Evolutionary conservation across 2,113 vertebrate genomes (phyloP).

Genomic region (Mastomys coucha): DNA sequence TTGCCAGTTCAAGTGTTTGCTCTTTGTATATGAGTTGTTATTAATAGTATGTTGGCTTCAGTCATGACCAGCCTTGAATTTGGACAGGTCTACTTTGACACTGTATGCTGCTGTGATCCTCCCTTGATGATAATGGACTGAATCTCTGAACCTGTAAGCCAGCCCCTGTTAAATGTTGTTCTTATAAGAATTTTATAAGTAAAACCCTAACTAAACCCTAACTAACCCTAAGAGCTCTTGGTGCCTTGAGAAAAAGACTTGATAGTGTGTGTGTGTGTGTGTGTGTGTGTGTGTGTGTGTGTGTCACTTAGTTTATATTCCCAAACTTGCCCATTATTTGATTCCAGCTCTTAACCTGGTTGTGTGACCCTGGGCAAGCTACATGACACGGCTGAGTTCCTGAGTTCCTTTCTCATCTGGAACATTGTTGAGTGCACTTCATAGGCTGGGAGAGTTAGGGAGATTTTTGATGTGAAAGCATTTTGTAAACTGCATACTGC

Average conservation of each 20-base stretch:
- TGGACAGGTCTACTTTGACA: not conserved
- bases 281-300: too few species aligned
- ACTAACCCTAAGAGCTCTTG: too few species aligned
- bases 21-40: not conserved
- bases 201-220: too few species aligned
- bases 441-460: not conserved
- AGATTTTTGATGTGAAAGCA: slow-evolving; percentile 74
- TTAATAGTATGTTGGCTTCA: not conserved
- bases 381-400: not conserved
- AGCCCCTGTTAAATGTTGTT: too few species aligned
- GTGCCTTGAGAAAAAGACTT: too few species aligned
- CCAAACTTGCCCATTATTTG: too few species aligned
- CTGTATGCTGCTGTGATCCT: too few species aligned
- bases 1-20: not conserved
- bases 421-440: not conserved
- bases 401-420: slow-evolving; percentile 44
- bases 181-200: too few species aligned
- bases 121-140: too few species aligned
- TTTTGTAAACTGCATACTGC: slow-evolving; percentile 71
- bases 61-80: not conserved
- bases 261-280: too few species aligned
- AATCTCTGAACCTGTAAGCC: too few species aligned
- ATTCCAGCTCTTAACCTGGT: not conserved
- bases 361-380: not conserved
- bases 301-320: too few species aligned